Evolutionary conservation across 2,113 vertebrate species (phyloP).

Genomic region (Mugil cephalus): DNA sequence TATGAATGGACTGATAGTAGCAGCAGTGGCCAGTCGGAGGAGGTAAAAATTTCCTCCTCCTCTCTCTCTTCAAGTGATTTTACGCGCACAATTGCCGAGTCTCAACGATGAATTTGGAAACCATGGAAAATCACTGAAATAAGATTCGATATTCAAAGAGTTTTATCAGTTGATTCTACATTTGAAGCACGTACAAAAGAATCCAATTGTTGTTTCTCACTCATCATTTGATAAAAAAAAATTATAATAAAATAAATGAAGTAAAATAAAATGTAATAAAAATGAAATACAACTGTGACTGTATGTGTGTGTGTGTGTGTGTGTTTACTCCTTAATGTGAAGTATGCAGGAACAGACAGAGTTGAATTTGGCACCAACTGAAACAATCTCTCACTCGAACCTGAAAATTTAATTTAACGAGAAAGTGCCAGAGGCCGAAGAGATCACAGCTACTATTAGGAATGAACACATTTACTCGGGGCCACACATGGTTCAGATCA

Average conservation of each 20-base stretch:
- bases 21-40: neutral
- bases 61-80: neutral
- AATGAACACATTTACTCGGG: neutral
- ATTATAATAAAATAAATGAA: too few relatives aligned
- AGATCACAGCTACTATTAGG: neutral
- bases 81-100: conserved; percentile 45
- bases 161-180: too few relatives aligned
- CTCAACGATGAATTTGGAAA: neutral
- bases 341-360: neutral
- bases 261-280: too few relatives aligned
- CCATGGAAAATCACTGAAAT: conserved; percentile 26
- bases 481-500: neutral
- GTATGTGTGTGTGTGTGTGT: too few relatives aligned
- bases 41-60: conserved; percentile 22
- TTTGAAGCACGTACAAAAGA: too few relatives aligned
- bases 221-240: too few relatives aligned
- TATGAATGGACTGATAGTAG: conserved; percentile 36
- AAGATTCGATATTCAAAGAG: neutral
- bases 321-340: neutral
- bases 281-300: too few relatives aligned
- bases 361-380: neutral
- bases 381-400: neutral
- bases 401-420: neutral
- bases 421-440: neutral
- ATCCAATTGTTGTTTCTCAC: too few relatives aligned